Base-by-base conservation (phyloP, 2,113 vertebrate genomes). In the Athene noctua region DNA sequence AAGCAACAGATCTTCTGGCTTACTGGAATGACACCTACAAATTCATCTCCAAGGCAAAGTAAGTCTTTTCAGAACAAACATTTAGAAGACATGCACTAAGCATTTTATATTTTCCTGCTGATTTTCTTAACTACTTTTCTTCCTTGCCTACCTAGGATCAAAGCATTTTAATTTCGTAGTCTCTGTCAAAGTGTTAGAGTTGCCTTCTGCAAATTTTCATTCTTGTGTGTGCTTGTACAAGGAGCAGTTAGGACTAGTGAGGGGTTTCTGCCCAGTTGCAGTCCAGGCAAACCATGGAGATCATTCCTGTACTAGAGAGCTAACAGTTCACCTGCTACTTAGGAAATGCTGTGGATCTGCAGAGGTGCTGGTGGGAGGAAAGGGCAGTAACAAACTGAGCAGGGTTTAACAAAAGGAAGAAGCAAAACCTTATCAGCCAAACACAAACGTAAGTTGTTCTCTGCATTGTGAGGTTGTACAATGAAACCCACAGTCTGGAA, bases 41-140 rank as follows among this genome's bases (percentile, higher is more conserved):
- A 97, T 99, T 99, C 98, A 99, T 99, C 98, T 99, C 99, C 91
- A 99, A 99, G 98, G 99, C 99, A 97, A 99, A 99, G 99, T 99
- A 97, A 92, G 99, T 97, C 73, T 51, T 62, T 77, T 63, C 59
- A 86, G 68, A 82, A 40, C 36, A 74, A 5, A 65, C 15, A 25
- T 81, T 89, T 65, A 79, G 72, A 88, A 86, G 73, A n/a, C 26
- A 5, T 1, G 25, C 57, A 38, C 36, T 36, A 68, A 68, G 21
- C 42, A 19, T 82, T 91, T 88, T 55, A 2, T 59, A 34, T 86
- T 86, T 77, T 89, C 59, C 63, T 87, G 13, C 38, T 73, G 73
- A 26, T 81, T 71, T 88, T 75, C 57, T 30, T 55, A 80, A 68
- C 59, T 79, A 1, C 25, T 88, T 47, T 92, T 84, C 30, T 11